These are phyloP conservation scores for Sialia sialis DNA, from an alignment of 2,113 vertebrate species.

Conservation along the genomic window DNA sequence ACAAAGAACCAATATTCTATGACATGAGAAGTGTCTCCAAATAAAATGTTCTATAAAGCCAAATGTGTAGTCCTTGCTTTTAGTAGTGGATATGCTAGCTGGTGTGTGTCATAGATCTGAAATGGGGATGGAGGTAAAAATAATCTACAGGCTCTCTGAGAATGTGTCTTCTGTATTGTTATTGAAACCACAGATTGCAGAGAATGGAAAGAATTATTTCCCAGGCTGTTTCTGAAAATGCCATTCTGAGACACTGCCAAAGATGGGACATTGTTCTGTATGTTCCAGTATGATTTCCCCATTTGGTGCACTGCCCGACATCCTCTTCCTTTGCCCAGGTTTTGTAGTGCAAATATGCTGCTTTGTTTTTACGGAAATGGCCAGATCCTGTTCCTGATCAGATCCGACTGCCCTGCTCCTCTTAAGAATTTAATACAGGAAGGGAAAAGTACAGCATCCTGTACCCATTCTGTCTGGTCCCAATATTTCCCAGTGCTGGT, in stretches of 20 bases:
- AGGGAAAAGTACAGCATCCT: not conserved
- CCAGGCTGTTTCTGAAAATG: not conserved
- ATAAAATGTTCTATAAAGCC: conserved; percentile 65
- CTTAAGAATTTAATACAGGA: not conserved
- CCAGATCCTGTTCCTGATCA: not conserved
- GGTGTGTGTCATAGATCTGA: not conserved
- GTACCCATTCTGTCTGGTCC: not conserved
- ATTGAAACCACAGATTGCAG: not conserved
- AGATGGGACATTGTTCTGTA: not conserved
- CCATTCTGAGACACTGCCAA: not conserved
- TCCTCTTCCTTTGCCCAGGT: not conserved
- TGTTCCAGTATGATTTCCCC: not conserved
- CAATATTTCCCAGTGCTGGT: not conserved
- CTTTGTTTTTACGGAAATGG: not conserved
- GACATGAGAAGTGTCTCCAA: conserved; percentile 4
- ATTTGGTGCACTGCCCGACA: rapidly evolving
- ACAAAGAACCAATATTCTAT: conserved; percentile 31
- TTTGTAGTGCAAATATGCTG: not conserved
- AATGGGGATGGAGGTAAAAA: not conserved
- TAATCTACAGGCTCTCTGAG: not conserved
- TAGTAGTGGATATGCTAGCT: not conserved
- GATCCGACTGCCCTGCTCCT: not conserved
- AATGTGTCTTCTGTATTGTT: not conserved
- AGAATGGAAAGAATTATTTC: not conserved
- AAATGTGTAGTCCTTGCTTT: not conserved